These are phyloP conservation scores for Theristicus caerulescens DNA, from an alignment of 2,113 vertebrate genomes.

Conservation along the genomic window DNA sequence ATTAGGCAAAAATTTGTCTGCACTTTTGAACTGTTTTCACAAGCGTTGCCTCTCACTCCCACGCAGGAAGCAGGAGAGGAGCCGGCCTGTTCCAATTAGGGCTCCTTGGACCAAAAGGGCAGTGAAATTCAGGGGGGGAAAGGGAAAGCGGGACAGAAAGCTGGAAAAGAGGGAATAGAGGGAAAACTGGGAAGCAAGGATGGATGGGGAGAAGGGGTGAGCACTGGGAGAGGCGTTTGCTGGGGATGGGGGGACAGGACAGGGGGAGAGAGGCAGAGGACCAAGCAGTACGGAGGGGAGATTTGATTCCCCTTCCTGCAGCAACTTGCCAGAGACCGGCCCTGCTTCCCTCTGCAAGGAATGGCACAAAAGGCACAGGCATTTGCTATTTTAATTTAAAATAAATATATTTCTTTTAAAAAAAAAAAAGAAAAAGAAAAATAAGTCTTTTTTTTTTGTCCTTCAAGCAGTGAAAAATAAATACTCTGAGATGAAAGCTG, in stretches of 20 bases:
- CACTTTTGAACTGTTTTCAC: conserved; percentile 85
- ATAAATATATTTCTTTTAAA: conserved; percentile 50
- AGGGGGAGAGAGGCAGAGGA: neutral
- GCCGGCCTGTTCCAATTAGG: conserved; percentile 69
- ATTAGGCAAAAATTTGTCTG: conserved; percentile 79
- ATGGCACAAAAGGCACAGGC: neutral
- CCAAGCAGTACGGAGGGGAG: neutral
- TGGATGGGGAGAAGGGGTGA: neutral
- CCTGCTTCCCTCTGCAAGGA: neutral
- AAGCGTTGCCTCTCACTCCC: conserved; percentile 78
- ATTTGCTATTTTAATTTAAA: conserved; percentile 59
- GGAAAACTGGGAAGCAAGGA: neutral
- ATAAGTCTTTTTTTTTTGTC: neutral
- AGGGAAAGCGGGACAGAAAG: neutral
- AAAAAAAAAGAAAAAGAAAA: neutral
- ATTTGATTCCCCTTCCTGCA: neutral
- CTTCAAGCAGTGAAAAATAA: conserved; percentile 68
- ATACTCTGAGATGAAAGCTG: conserved; percentile 74
- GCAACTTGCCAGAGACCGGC: neutral
- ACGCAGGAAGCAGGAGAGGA: conserved; percentile 77
- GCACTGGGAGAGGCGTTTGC: neutral
- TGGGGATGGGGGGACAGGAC: neutral
- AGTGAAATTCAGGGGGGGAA: neutral
- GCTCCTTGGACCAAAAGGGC: neutral
- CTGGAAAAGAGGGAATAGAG: neutral